Percentiles rank a stretch among this genome's conserved stretches.
Conservation (phyloP, 2,888 invertebrate genomes). For the Anodontia alba region DNA sequence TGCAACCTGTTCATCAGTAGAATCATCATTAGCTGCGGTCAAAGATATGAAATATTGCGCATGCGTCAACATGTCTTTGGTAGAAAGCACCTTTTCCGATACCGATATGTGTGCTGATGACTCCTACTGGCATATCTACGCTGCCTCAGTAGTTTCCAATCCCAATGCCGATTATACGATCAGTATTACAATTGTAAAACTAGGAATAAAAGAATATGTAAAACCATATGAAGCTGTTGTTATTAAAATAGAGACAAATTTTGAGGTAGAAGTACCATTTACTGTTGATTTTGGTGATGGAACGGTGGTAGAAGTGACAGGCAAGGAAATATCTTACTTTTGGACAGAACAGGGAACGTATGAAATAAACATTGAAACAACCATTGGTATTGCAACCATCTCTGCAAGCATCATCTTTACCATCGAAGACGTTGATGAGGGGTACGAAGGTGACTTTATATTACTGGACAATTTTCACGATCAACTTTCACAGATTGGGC, state of each 20-base stretch:
- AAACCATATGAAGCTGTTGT: constrained; percentile 78
- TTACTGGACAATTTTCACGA: constrained; percentile 62
- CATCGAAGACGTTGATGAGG: constrained; percentile 74
- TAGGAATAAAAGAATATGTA: constrained; percentile 72
- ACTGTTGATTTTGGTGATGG: constrained; percentile 79
- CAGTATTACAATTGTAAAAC: constrained; percentile 43
- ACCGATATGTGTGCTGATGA: constrained; percentile 27
- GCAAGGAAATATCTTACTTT: constrained; percentile 67
- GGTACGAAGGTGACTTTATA: constrained; percentile 67
- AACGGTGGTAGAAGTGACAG: constrained; percentile 40
- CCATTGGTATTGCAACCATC: constrained; percentile 62
- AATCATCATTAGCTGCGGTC: constrained; percentile 50
- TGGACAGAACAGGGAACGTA: constrained; percentile 74
- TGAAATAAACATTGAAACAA: constrained; percentile 65
- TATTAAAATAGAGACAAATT: constrained; percentile 63
- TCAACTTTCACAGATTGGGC: constrained; percentile 31
- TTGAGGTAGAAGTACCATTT: constrained; percentile 65
- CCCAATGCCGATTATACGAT: constrained; percentile 53
- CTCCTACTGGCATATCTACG: constrained; percentile 64
- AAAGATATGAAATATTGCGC: constrained; percentile 40
- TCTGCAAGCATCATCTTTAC: constrained; percentile 60
- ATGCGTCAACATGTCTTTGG: constrained; percentile 42
- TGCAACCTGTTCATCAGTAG: constrained; percentile 45
- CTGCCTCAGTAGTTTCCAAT: constrained; percentile 51
- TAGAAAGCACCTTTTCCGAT: constrained; percentile 4